A percentile compares a stretch with the other conserved stretches of the same genome.
Conservation (phyloP, 2,888 invertebrate species). For the Cremastinae sp. region DNA sequence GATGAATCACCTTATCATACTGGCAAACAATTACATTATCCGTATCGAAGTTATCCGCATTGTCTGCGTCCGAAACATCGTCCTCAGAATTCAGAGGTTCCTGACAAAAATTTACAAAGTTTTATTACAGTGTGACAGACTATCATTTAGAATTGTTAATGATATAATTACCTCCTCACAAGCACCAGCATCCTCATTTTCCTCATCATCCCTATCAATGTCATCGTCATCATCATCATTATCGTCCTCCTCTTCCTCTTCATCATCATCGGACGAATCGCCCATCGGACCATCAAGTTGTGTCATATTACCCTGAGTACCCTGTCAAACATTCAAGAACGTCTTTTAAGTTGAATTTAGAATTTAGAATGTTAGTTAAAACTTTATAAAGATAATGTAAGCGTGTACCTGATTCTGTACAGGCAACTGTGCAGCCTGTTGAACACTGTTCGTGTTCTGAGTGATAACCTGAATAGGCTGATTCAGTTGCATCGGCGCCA, state of each 20-base stretch:
- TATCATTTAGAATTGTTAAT: constrained; percentile 58
- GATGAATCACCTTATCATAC: constrained; percentile 93
- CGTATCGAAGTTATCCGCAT: constrained; percentile 97
- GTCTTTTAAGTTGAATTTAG: no score
- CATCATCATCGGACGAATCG: constrained; percentile 89
- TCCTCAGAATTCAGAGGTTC: constrained; percentile 98
- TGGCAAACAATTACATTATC: constrained; percentile 99
- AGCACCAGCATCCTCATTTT: constrained; percentile 78
- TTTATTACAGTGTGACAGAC: no score
- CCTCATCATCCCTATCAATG: constrained; percentile 81
- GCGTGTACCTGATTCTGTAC: constrained; percentile 71
- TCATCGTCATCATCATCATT: constrained; percentile 81
- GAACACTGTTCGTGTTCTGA: constrained; percentile 69
- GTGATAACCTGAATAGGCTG: constrained; percentile 74
- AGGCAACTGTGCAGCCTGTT: constrained; percentile 70
- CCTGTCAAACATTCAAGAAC: constrained; percentile 40
- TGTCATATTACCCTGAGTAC: constrained; percentile 73
- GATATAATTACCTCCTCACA: constrained; percentile 76
- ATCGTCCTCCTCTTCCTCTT: constrained; percentile 87
- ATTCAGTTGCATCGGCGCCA: constrained; percentile 75
- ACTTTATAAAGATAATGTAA: constrained; percentile 22
- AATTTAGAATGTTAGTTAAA: constrained; percentile 8
- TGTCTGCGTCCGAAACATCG: constrained; percentile 98
- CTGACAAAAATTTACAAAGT: constrained; percentile 81
- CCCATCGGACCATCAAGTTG: constrained; percentile 85